Base-by-base conservation (phyloP, 2,113 vertebrate species). In the Pavo muticus region DNA sequence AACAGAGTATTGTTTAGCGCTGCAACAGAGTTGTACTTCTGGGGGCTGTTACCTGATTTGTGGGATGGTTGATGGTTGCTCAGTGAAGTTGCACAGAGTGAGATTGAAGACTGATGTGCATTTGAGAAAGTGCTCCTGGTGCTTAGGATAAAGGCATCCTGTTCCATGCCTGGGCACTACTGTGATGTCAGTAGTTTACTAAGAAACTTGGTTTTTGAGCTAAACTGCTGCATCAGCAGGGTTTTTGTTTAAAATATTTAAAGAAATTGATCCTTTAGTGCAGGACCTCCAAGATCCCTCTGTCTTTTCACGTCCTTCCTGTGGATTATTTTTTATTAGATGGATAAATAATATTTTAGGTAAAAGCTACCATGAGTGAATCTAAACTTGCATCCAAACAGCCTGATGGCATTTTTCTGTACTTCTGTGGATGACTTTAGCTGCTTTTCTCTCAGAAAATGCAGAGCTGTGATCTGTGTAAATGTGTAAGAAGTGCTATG, bases 301-400 rank as follows among this genome's bases (percentile, higher is more conserved):
- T 56, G 17, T 52, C 14, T 20, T 3, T 14, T 75, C 72, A 94
- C 83, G 93, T 96, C 70, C 54, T 82, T 96, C 69, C 35, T 52
- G 42, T 70, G 95, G 72, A 90, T 93, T 84, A 75, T 92, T 94
- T 96, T 95, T 90, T 97, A 87, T 14, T 17, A 29, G 96, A 92
- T 69, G 44, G 73, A 18, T 40, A 95, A 90, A 64, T 78, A 84
- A n/a, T 21, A 64, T 68, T 87, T 84, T 65, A 87, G 42, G 48
- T 71, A 48, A 94, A 77, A 95, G 84, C 81, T 85, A 84, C 95
- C 45, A 61, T 64, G 74, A 81, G 57, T 80, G 87, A 89, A 88
- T 92, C 77, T 85, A 88, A 96, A 61, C 65, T 80, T 84, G 64
- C 7, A 27, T 67, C 40, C 83, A 94, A 86, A 88, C 96, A 95